Evolutionary conservation across 1,140 invertebrate species (phyloP).

Genomic region (Drosophila sulfurigaster): DNA sequence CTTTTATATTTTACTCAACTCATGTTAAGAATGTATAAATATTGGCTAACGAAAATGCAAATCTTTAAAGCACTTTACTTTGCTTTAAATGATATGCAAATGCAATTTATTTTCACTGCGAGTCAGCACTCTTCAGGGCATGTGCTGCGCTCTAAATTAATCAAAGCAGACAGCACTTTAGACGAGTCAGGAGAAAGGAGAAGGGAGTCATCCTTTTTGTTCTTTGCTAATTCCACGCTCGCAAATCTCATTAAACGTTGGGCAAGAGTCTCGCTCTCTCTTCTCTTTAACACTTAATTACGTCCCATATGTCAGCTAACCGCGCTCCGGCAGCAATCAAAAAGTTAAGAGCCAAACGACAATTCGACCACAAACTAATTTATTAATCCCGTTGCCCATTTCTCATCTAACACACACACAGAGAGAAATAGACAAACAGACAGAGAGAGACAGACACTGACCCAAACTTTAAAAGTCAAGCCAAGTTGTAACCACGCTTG

Average conservation of each 20-base stretch:
- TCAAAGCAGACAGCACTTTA: neutral
- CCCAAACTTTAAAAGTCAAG: constrained; percentile 57
- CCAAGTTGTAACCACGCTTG: constrained; percentile 42
- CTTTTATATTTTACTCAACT: no score
- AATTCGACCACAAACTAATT: constrained; percentile 81
- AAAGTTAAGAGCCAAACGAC: constrained; percentile 79
- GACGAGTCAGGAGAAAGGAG: neutral
- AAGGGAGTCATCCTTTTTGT: neutral
- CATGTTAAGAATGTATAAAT: no score
- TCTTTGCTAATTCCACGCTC: neutral
- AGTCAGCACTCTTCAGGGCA: no score
- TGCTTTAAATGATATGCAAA: no score
- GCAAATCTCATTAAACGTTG: constrained; percentile 3
- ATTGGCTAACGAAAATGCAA: no score
- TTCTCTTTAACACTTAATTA: constrained; percentile 61
- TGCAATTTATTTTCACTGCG: no score
- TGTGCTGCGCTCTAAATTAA: neutral
- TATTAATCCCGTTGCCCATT: constrained; percentile 64
- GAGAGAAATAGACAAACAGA: neutral
- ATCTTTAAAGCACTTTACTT: no score
- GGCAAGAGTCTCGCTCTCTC: neutral
- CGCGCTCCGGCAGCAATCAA: constrained; percentile 68
- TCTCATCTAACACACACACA: constrained; percentile 25
- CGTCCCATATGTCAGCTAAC: constrained; percentile 69
- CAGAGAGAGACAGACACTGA: constrained; percentile 9